Evolutionary conservation across 2,888 invertebrate species (phyloP).

Genomic region (Altica lythri): DNA sequence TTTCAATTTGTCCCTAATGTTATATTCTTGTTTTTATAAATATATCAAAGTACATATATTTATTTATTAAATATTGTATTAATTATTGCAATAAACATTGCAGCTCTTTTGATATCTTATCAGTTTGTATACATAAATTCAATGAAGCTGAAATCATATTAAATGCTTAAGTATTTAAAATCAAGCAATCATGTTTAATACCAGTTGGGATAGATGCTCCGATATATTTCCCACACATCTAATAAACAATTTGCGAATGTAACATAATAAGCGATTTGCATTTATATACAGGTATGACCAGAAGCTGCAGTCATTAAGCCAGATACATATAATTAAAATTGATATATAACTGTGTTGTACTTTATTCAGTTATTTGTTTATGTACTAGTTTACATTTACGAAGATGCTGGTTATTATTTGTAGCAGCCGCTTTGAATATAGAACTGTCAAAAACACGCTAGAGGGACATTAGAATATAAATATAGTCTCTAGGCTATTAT

Average conservation of each 20-base stretch:
- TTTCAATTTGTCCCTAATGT: too few relatives aligned
- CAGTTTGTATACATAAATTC: too few relatives aligned
- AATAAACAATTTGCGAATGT: constrained; percentile 31
- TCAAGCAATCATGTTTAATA: too few relatives aligned
- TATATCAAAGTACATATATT: too few relatives aligned
- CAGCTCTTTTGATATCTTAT: too few relatives aligned
- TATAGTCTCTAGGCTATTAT: not conserved
- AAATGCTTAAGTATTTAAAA: too few relatives aligned
- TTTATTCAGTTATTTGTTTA: constrained; percentile 38
- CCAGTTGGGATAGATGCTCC: constrained; percentile 7
- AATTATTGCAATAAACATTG: too few relatives aligned
- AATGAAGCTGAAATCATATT: too few relatives aligned
- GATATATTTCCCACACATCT: constrained; percentile 10
- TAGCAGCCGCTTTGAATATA: constrained; percentile 13
- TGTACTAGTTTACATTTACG: constrained; percentile 33
- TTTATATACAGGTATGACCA: constrained; percentile 39
- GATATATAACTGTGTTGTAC: constrained; percentile 41
- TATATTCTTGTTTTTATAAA: too few relatives aligned
- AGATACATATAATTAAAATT: constrained; percentile 38
- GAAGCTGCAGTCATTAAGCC: constrained; percentile 32
- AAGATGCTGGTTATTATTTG: constrained; percentile 28
- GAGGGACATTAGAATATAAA: constrained; percentile 17
- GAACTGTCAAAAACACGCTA: constrained; percentile 24
- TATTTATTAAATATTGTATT: too few relatives aligned
- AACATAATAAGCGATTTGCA: constrained; percentile 37